A percentile compares a stretch with the other conserved stretches of the same genome.
Conservation (phyloP, 2,113 vertebrate genomes). For the Xiphophorus maculatus region DNA sequence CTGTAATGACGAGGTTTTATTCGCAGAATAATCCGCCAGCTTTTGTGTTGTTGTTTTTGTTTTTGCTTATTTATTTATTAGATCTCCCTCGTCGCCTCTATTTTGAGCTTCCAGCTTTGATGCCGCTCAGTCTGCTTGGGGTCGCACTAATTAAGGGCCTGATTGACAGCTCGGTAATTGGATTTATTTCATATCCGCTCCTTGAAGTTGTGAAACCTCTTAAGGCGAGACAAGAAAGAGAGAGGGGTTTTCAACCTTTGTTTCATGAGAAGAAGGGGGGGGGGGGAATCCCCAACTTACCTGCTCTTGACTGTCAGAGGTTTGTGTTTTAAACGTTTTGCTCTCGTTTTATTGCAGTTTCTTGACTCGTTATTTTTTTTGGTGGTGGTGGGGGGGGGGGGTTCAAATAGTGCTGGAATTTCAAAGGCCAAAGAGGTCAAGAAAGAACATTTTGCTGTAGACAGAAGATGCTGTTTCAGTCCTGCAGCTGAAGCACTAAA, state of each 20-base stretch:
- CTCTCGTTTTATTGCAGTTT: constrained; percentile 36
- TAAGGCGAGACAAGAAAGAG: constrained; percentile 31
- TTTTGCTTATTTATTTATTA: neutral
- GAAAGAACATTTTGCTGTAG: neutral
- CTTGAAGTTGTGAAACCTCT: constrained; percentile 71
- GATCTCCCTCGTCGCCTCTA: constrained; percentile 16
- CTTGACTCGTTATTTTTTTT: constrained; percentile 11
- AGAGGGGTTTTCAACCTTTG: constrained; percentile 37
- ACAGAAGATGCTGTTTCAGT: neutral
- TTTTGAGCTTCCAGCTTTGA: constrained; percentile 53
- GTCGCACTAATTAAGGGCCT: constrained; percentile 63
- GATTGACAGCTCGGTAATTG: constrained; percentile 73
- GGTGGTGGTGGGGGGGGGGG: too few species aligned
- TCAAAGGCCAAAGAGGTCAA: neutral
- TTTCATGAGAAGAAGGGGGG: constrained; percentile 6
- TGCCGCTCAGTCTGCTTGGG: constrained; percentile 54
- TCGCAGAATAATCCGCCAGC: constrained; percentile 5
- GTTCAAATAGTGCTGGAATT: neutral
- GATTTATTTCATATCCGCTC: constrained; percentile 75
- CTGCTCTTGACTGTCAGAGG: constrained; percentile 8
- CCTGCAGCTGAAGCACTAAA: neutral
- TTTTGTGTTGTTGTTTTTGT: constrained; percentile 10
- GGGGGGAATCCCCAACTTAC: constrained; percentile 27
- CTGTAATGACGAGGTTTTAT: constrained; percentile 36
- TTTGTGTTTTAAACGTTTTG: neutral